Conservation (phyloP, 2,888 invertebrate genomes). For the Dasypogon diadema region DNA sequence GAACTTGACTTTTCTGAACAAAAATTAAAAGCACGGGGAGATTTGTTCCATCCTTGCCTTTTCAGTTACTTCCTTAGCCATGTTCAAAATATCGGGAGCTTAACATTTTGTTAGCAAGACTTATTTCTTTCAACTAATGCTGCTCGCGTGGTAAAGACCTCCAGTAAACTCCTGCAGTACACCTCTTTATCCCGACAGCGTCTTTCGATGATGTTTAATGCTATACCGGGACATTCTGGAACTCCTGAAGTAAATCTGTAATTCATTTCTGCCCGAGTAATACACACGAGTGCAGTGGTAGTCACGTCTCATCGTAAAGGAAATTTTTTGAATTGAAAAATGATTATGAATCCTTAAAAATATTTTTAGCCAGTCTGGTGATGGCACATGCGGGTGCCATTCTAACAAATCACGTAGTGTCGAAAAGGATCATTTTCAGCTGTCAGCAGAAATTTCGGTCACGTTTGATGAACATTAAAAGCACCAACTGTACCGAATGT, state of each 20-base stretch:
- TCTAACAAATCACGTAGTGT: constrained; percentile 46
- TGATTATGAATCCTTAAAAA: constrained; percentile 48
- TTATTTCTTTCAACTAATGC: too few species aligned
- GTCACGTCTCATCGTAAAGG: constrained; percentile 42
- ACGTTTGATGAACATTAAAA: constrained; percentile 52
- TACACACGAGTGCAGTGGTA: constrained; percentile 5
- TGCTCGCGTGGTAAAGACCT: too few species aligned
- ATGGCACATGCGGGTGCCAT: constrained; percentile 36
- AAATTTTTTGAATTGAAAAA: constrained; percentile 46
- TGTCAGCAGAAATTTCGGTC: constrained; percentile 51
- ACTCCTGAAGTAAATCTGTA: constrained; percentile 4
- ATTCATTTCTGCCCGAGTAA: constrained; percentile 11
- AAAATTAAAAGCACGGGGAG: too few species aligned
- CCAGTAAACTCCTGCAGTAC: too few species aligned
- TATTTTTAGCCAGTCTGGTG: constrained; percentile 39
- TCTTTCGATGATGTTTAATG: too few species aligned
- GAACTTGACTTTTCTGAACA: too few species aligned
- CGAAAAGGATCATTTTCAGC: constrained; percentile 48
- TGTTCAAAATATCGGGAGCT: too few species aligned
- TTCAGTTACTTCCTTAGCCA: too few species aligned
- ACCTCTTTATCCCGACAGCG: too few species aligned
- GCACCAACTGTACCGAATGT: constrained; percentile 48
- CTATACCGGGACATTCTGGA: too few species aligned
- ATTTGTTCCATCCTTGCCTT: too few species aligned
- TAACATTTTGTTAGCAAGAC: too few species aligned